A percentile compares a stretch with the other conserved stretches of the same genome.
Conservation (phyloP, 2,113 vertebrate genomes). For the Canis aureus region DNA sequence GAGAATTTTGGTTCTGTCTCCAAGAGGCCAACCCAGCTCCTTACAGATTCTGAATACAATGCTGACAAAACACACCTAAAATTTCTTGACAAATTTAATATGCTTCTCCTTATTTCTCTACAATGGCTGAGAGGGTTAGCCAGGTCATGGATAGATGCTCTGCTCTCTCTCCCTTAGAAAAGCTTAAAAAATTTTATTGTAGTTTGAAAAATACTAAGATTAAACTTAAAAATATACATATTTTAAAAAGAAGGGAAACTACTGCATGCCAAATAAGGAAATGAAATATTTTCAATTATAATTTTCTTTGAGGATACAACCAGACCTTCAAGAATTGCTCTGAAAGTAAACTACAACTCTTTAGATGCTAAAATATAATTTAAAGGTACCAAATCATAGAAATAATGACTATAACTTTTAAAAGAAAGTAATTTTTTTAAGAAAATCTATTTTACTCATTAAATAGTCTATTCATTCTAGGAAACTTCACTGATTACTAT, state of each 20-base stretch:
- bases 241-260: not conserved
- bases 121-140: not conserved
- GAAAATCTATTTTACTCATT: not conserved
- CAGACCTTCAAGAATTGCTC: not conserved
- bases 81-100: not conserved
- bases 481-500: not conserved
- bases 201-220: not conserved
- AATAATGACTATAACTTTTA: not conserved
- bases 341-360: conserved; percentile 1
- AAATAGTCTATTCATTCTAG: not conserved
- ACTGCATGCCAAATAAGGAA: conserved; percentile 31
- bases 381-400: conserved; percentile 34
- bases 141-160: not conserved
- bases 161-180: not conserved
- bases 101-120: not conserved
- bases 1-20: not conserved
- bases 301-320: conserved; percentile 45
- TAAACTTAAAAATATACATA: not conserved
- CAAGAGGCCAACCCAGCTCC: not conserved
- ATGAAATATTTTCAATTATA: conserved; percentile 43
- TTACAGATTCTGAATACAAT: not conserved
- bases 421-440: not conserved
- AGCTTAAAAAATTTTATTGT: not conserved
- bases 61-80: not conserved
- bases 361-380: not conserved